Evolutionary conservation across 92 coral and sea anemone species (phyloP).

Genomic region (Virgularia gustaviana): DNA sequence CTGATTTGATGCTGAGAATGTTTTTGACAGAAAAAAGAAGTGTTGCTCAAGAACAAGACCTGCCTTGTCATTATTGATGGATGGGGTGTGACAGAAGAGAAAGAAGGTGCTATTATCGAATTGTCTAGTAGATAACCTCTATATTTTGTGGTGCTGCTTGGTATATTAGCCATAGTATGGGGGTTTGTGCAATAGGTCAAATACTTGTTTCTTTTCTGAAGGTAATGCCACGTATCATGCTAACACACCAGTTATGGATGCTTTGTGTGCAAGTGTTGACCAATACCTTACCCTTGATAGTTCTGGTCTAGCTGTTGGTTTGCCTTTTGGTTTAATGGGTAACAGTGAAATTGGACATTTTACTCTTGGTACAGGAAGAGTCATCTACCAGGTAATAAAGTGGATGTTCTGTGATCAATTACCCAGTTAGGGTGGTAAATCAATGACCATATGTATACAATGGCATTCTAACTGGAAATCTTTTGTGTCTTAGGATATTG

Average conservation of each 20-base stretch:
- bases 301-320: conserved; percentile 90
- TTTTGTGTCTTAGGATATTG: conserved; percentile 75
- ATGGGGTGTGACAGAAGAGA: conserved; percentile 83
- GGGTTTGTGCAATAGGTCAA: too few relatives aligned
- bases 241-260: conserved; percentile 91
- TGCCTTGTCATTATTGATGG: conserved; percentile 96
- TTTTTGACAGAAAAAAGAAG: too few relatives aligned
- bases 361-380: conserved; percentile 95
- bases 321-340: conserved; percentile 96
- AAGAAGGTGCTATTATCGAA: conserved; percentile 61
- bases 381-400: conserved; percentile 80
- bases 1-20: too few relatives aligned
- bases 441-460: background rate
- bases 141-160: background rate
- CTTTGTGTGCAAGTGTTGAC: conserved; percentile 60
- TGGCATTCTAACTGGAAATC: background rate
- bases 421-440: too few relatives aligned
- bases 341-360: conserved; percentile 97
- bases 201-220: too few relatives aligned
- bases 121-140: background rate
- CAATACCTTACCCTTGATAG: conserved; percentile 87
- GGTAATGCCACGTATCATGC: conserved; percentile 93
- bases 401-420: too few relatives aligned
- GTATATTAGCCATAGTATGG: too few relatives aligned
- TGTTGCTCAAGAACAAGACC: conserved; percentile 74